These are phyloP conservation scores for Melanaphis sacchari DNA, from an alignment of 1,140 invertebrate genomes.

Conservation along the genomic window DNA sequence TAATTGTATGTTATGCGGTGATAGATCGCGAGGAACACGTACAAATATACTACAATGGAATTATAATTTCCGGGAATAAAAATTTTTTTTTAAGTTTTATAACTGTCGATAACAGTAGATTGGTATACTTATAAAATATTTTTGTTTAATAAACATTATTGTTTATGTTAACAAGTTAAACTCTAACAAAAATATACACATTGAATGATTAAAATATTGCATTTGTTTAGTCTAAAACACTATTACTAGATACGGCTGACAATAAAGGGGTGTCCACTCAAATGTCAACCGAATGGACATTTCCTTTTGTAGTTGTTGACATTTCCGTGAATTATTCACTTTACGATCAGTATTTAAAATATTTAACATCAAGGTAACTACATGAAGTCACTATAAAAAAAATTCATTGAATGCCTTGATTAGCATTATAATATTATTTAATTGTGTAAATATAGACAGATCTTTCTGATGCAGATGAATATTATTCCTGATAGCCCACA, in stretches of 20 bases:
- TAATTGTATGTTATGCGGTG: too few relatives aligned
- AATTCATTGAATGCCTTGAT: background rate
- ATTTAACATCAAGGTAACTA: background rate
- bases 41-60: background rate
- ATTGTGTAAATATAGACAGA: background rate
- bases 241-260: background rate
- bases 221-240: background rate
- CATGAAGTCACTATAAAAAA: background rate
- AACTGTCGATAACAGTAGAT: background rate
- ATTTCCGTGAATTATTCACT: slow-evolving; percentile 10
- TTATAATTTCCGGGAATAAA: background rate
- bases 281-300: background rate
- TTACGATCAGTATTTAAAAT: slow-evolving; percentile 28
- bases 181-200: background rate
- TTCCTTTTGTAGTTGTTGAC: slow-evolving; percentile 29
- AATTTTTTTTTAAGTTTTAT: background rate
- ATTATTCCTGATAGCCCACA: background rate
- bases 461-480: background rate
- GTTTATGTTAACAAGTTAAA: background rate
- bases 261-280: background rate
- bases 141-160: background rate
- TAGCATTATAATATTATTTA: background rate
- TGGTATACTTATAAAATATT: background rate
- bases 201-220: background rate
- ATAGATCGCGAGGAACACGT: background rate